These are phyloP conservation scores for Protobothrops mucrosquamatus DNA, from an alignment of 2,113 vertebrate genomes.

Conservation along the genomic window DNA sequence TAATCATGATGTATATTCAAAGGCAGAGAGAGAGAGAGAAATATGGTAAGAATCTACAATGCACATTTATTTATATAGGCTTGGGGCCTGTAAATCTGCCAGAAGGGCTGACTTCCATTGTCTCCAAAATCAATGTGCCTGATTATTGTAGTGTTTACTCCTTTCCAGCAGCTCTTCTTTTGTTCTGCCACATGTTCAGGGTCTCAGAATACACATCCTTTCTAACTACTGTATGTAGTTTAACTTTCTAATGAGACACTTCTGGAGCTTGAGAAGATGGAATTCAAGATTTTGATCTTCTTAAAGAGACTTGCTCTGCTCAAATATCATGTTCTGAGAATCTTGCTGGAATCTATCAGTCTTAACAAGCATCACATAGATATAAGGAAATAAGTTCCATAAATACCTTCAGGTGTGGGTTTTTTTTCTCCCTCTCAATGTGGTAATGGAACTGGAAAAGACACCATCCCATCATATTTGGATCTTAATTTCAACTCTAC, in stretches of 20 bases:
- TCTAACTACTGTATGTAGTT: neutral
- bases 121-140: neutral
- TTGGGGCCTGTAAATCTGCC: neutral
- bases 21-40: neutral
- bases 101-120: neutral
- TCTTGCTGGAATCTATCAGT: neutral
- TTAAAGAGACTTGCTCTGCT: neutral
- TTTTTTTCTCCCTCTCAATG: too few species aligned
- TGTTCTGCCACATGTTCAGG: neutral
- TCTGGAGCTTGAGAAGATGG: neutral
- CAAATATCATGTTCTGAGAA: neutral
- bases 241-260: neutral
- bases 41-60: neutral
- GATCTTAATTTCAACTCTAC: neutral
- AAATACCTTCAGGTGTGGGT: neutral
- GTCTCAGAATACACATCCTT: neutral
- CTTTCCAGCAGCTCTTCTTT: neutral
- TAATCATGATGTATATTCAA: neutral
- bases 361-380: neutral
- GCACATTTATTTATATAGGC: neutral
- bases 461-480: neutral
- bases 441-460: neutral
- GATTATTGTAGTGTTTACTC: neutral
- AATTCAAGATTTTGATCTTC: neutral
- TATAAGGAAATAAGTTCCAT: neutral